A percentile compares a stretch with the other conserved stretches of the same genome.
Evolutionary conservation across 2,113 vertebrate species (phyloP).

Genomic region (Callithrix jacchus): DNA sequence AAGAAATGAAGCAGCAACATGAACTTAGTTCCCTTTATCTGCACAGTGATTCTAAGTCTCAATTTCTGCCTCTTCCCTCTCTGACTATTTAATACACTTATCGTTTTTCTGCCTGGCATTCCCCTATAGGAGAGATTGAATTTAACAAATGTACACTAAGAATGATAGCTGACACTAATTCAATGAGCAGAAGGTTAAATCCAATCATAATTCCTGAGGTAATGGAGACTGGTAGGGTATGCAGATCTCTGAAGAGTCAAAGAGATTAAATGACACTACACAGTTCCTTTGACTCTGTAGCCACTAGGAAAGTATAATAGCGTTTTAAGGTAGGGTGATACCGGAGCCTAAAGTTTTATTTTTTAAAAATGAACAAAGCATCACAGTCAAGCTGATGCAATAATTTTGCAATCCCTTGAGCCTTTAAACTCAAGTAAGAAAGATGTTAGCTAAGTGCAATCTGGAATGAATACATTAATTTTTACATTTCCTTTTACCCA

Average conservation of each 20-base stretch:
- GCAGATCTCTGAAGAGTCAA: conserved; percentile 76
- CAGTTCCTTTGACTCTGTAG: conserved; percentile 59
- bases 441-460: conserved; percentile 59
- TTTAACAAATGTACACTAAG: conserved; percentile 78
- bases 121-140: conserved; percentile 72
- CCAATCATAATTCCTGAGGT: conserved; percentile 75
- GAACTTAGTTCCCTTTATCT: conserved; percentile 69
- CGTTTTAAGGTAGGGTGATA: conserved; percentile 51
- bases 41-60: conserved; percentile 60
- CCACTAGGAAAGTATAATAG: conserved; percentile 56
- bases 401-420: conserved; percentile 55
- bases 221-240: conserved; percentile 70
- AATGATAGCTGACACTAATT: conserved; percentile 83
- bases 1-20: conserved; percentile 61
- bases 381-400: conserved; percentile 44
- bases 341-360: conserved; percentile 68
- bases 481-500: not conserved
- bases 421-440: conserved; percentile 62
- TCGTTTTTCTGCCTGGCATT: conserved; percentile 64
- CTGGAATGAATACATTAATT: conserved; percentile 68
- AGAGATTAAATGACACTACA: conserved; percentile 70
- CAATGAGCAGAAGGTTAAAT: conserved; percentile 79
- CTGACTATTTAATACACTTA: conserved; percentile 72
- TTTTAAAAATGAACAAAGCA: conserved; percentile 67
- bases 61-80: conserved; percentile 55